A percentile compares a stretch with the other conserved stretches of the same genome.
Conservation (phyloP, 2,797 vertebrate genomes). For the Bradypus variegatus region DNA sequence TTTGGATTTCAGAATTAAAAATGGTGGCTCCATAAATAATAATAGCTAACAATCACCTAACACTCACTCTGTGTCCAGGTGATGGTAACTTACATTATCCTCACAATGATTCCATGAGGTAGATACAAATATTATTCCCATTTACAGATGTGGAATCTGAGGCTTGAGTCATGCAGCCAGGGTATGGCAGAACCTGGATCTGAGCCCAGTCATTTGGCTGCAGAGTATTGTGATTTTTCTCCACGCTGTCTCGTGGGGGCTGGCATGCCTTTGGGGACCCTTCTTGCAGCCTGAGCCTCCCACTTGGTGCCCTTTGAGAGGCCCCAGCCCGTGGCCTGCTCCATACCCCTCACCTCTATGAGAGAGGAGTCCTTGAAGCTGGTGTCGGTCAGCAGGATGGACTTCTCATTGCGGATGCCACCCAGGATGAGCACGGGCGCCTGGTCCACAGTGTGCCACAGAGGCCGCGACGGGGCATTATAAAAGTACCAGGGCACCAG, state of each 20-base stretch:
- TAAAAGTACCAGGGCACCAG: fast-evolving
- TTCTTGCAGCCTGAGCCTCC: neutral
- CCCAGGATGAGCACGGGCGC: conserved; percentile 70
- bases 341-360: conserved; percentile 59
- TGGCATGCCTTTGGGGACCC: neutral
- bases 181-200: neutral
- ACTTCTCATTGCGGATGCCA: conserved; percentile 59
- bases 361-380: conserved; percentile 52
- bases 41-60: neutral
- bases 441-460: conserved; percentile 58
- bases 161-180: neutral
- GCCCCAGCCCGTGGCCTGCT: neutral
- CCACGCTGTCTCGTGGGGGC: neutral
- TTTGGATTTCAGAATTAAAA: neutral
- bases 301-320: neutral
- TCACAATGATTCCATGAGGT: neutral
- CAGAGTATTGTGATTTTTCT: neutral
- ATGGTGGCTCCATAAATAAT: neutral
- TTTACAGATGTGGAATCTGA: neutral
- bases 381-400: conserved; percentile 62
- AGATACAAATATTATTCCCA: neutral
- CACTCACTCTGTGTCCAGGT: neutral
- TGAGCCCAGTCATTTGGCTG: neutral
- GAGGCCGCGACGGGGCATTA: conserved; percentile 29
- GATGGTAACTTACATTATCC: neutral